Evolutionary conservation across 2,113 vertebrate species (phyloP).

Genomic region (Heterocephalus glaber): DNA sequence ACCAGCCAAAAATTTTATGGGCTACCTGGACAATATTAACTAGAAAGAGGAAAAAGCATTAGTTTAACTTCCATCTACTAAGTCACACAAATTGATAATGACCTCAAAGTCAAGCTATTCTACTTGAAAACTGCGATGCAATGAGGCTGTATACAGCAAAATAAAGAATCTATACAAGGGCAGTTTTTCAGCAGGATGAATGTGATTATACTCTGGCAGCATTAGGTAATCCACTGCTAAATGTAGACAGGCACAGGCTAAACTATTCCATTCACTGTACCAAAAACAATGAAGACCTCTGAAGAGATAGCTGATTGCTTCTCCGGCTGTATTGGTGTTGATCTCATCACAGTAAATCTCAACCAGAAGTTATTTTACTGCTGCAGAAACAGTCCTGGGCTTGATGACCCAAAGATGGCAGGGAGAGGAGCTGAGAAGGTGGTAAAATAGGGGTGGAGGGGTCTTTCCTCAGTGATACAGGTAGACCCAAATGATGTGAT

Average conservation of each 20-base stretch:
- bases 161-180: background rate
- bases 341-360: conserved; percentile 17
- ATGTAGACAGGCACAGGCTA: background rate
- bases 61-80: background rate
- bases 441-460: background rate
- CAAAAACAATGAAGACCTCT: background rate
- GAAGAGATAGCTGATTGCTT: background rate
- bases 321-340: background rate
- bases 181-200: background rate
- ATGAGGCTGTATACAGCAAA: background rate
- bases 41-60: background rate
- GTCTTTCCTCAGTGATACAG: background rate
- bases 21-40: background rate
- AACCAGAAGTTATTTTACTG: background rate
- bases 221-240: conserved; percentile 15
- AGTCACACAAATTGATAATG: background rate
- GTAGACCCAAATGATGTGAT: background rate
- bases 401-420: background rate
- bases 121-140: background rate
- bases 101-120: conserved; percentile 11
- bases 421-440: background rate
- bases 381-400: background rate
- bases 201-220: background rate
- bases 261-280: background rate
- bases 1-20: background rate